A percentile compares a stretch with the other conserved stretches of the same genome.
Conservation (phyloP, 2,113 vertebrate genomes). For the Neolamprologus variostigma region DNA sequence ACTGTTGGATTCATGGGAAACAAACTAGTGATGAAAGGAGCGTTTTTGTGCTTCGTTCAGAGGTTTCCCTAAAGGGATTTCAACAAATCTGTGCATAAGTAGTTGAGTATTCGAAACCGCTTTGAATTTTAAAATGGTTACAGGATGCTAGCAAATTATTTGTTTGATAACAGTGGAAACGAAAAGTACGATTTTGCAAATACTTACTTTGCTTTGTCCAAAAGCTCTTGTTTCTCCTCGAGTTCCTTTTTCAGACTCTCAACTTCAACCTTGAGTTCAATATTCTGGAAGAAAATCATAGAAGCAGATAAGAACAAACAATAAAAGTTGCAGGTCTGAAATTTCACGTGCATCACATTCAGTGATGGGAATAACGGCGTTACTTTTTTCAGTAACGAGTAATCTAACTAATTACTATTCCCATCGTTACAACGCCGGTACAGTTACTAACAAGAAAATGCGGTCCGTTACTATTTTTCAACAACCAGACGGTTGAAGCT, state of each 20-base stretch:
- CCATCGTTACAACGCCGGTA: neutral
- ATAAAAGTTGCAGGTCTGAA: neutral
- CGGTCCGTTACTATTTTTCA: neutral
- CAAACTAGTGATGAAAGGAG: neutral
- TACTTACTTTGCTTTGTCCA: slow-evolving; percentile 82
- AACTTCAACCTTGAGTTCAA: slow-evolving; percentile 90
- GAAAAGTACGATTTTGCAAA: fast-evolving
- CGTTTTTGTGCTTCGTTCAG: neutral
- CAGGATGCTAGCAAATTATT: neutral
- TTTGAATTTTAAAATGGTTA: neutral
- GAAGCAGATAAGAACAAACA: neutral
- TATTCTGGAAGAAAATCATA: slow-evolving; percentile 74
- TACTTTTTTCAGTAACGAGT: neutral
- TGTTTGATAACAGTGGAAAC: neutral
- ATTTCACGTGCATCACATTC: neutral
- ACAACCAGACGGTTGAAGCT: neutral
- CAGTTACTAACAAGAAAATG: neutral
- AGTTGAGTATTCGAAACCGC: neutral
- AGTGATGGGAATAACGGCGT: neutral
- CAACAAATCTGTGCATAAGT: neutral
- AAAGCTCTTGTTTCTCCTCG: slow-evolving; percentile 80
- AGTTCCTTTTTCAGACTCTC: slow-evolving; percentile 92
- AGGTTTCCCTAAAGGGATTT: neutral
- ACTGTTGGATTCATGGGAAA: neutral
- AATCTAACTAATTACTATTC: neutral